Evolutionary conservation across 1,140 invertebrate genomes (phyloP).

Genomic region (Nymphalis io): DNA sequence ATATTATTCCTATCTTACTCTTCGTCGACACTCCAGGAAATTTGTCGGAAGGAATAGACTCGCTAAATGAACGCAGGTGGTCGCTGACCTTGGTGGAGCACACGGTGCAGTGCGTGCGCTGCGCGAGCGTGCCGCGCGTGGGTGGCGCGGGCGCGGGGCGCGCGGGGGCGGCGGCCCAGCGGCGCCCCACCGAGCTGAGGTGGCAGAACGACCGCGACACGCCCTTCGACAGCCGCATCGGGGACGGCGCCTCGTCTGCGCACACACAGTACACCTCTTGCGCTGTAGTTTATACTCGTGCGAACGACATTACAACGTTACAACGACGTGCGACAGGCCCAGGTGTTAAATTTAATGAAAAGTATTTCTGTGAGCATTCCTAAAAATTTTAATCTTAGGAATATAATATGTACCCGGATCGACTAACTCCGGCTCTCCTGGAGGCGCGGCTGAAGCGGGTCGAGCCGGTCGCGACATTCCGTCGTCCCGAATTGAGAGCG

Average conservation of each 20-base stretch:
- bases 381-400: no score
- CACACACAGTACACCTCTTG: neutral
- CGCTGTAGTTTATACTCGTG: no score
- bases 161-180: conserved; percentile 57
- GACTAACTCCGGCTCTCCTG: conserved; percentile 58
- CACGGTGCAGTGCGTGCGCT: conserved; percentile 89
- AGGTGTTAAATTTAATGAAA: no score
- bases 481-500: conserved; percentile 46
- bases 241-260: conserved; percentile 31
- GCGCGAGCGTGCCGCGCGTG: conserved; percentile 88
- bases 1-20: neutral
- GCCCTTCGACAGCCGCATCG: conserved; percentile 56
- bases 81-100: conserved; percentile 88
- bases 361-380: no score
- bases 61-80: no score
- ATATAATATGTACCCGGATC: conserved; percentile 48
- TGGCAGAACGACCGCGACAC: conserved; percentile 77
- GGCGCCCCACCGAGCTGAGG: conserved; percentile 64
- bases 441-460: conserved; percentile 62
- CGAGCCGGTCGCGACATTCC: conserved; percentile 54
- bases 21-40: no score
- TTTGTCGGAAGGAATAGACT: no score
- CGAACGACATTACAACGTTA: no score
- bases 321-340: no score
- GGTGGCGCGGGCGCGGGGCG: conserved; percentile 65